These are phyloP conservation scores for Augochlorella aurata DNA, from an alignment of 2,888 invertebrate genomes.

Conservation along the genomic window DNA sequence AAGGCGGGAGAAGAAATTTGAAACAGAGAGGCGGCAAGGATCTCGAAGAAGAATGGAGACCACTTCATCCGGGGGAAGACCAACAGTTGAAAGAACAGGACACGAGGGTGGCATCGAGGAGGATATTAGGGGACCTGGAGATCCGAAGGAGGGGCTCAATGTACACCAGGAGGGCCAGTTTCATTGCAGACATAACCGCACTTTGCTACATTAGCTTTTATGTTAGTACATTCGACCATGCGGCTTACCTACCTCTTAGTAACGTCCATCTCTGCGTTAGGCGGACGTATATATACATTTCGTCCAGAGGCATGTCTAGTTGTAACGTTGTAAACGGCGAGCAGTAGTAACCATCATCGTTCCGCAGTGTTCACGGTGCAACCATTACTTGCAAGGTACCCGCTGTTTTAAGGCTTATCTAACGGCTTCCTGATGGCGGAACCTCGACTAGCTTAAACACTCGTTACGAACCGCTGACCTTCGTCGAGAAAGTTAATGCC, in stretches of 20 bases:
- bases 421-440: constrained; percentile 58
- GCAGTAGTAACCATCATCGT: constrained; percentile 65
- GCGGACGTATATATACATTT: constrained; percentile 45
- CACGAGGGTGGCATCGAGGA: constrained; percentile 63
- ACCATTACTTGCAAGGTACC: constrained; percentile 69
- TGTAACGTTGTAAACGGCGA: constrained; percentile 65
- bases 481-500: constrained; percentile 18
- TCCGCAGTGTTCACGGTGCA: constrained; percentile 56
- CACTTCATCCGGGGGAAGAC: constrained; percentile 39
- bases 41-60: constrained; percentile 17
- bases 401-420: constrained; percentile 64
- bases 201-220: constrained; percentile 78
- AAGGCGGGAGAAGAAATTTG: background rate
- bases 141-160: constrained; percentile 46
- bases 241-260: constrained; percentile 70
- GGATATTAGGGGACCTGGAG: constrained; percentile 64
- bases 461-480: constrained; percentile 49
- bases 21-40: background rate
- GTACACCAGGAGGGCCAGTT: constrained; percentile 60
- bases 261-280: constrained; percentile 59
- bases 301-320: constrained; percentile 61
- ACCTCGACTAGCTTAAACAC: constrained; percentile 58
- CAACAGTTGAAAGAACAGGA: constrained; percentile 53
- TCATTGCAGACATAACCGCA: constrained; percentile 70
- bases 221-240: constrained; percentile 70